These are phyloP conservation scores for Heterodera carotae DNA, from an alignment of 1,140 invertebrate species.

Conservation along the genomic window DNA sequence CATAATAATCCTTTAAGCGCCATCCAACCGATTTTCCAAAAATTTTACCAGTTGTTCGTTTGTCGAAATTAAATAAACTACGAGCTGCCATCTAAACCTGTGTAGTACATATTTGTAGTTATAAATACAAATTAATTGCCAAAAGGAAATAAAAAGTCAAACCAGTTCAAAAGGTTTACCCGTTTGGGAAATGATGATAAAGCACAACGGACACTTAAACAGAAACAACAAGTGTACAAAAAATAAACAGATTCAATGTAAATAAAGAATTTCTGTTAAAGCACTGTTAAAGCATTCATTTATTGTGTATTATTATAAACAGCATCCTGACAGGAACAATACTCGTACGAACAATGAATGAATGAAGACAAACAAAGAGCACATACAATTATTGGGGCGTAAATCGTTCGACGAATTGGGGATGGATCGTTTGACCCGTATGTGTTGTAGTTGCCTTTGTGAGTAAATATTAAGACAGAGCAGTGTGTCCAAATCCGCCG, in stretches of 20 bases:
- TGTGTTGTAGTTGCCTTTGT: neutral
- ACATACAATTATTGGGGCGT: neutral
- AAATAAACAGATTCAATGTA: neutral
- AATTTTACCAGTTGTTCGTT: too few relatives aligned
- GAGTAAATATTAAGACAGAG: slow-evolving; percentile 23
- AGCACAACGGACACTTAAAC: neutral
- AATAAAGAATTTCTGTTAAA: neutral
- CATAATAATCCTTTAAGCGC: slow-evolving; percentile 59
- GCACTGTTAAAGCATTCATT: neutral
- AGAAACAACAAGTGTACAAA: neutral
- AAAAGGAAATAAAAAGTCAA: neutral
- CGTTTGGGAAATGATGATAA: neutral
- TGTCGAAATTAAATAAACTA: too few relatives aligned
- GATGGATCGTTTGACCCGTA: neutral
- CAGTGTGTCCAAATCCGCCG: slow-evolving; percentile 45
- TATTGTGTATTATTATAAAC: slow-evolving; percentile 4
- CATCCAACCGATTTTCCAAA: slow-evolving; percentile 10
- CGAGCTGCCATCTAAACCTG: too few relatives aligned
- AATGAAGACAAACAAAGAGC: neutral
- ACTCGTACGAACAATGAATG: neutral
- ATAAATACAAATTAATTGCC: neutral
- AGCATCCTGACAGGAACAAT: neutral
- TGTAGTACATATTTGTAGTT: neutral
- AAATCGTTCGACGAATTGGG: neutral
- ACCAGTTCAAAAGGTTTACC: neutral